Conservation (phyloP, 1,140 invertebrate species). For the Gonioctena quinquepunctata region DNA sequence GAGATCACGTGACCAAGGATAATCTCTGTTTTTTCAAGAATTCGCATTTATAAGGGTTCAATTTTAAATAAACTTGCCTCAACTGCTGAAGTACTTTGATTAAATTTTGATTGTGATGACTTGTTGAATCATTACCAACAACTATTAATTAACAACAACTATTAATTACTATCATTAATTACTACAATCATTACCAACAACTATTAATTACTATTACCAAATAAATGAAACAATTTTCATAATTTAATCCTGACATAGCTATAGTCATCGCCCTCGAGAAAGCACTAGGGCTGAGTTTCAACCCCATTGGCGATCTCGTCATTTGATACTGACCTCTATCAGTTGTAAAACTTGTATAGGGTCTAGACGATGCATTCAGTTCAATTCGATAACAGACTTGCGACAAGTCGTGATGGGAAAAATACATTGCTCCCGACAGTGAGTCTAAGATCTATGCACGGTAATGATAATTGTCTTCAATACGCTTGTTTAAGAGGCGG, state of each 20-base stretch:
- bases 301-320: constrained; percentile 33
- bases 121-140: constrained; percentile 41
- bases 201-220: constrained; percentile 53
- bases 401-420: constrained; percentile 18
- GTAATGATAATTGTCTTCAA: constrained; percentile 35
- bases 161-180: no score
- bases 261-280: constrained; percentile 35
- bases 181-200: constrained; percentile 46
- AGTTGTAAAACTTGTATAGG: constrained; percentile 45
- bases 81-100: constrained; percentile 46
- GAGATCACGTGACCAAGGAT: constrained; percentile 58
- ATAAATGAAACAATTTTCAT: constrained; percentile 32
- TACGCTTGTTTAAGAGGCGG: constrained; percentile 26
- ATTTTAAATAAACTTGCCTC: constrained; percentile 51
- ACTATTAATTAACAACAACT: constrained; percentile 56
- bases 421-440: constrained; percentile 28
- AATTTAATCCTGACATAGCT: constrained; percentile 35
- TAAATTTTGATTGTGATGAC: constrained; percentile 49
- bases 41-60: constrained; percentile 57
- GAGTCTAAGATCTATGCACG: constrained; percentile 35
- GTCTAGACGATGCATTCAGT: constrained; percentile 46
- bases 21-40: constrained; percentile 55
- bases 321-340: constrained; percentile 37
- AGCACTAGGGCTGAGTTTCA: constrained; percentile 34
- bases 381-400: constrained; percentile 57